Evolutionary conservation across 2,888 invertebrate genomes (phyloP), one percentile per base, ranked within the genome.

Genomic region (Cephus sareptanus): DNA sequence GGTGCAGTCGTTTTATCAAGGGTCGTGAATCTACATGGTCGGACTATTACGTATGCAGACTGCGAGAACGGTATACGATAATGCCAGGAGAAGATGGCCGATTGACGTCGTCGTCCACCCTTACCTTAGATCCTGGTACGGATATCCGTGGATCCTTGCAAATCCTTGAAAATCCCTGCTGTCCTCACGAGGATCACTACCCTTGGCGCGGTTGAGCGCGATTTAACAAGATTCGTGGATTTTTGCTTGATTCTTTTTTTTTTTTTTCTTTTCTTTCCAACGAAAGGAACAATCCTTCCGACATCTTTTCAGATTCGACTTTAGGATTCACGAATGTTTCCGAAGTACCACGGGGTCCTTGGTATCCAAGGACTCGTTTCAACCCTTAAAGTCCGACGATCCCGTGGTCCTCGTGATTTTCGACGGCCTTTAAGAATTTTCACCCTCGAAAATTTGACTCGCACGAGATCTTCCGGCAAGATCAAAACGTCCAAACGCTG

Each of bases 141-240:
- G 40, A 70, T 30, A 33, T 33, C 11, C 70, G 30, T 33, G 70
- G 70, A 70, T 70, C 75, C 76, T 76, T 75, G 79, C 78, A 82
- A 83, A 85, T 83, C 85, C 84, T 80, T 76, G 75, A 69, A 83
- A 85, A 84, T 85, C 85, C 85, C 76, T 79, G 74, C 79, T 79
- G 82, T 82, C 82, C 82, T 78, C 76, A 76, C 78, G 69, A 56
- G 80, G 81, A 82, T 83, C 82, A 81, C 73, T 73, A 34, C 31
- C 68, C 76, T 56, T 70, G n/a, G 75, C 34, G 69, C n/a, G 56
- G 75, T 37, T 35, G 75, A 30, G n/a, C 33, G 70, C 70, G 70
- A 33, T 33, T 70, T n/a, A 33, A 70, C 30, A 70, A 75, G 40
- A 70, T 40, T 76, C 70, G n/a, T 34, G 15, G 40, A 40, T 69